These are phyloP conservation scores for Slavum lentiscoides DNA, from an alignment of 2,888 invertebrate genomes.

Conservation along the genomic window DNA sequence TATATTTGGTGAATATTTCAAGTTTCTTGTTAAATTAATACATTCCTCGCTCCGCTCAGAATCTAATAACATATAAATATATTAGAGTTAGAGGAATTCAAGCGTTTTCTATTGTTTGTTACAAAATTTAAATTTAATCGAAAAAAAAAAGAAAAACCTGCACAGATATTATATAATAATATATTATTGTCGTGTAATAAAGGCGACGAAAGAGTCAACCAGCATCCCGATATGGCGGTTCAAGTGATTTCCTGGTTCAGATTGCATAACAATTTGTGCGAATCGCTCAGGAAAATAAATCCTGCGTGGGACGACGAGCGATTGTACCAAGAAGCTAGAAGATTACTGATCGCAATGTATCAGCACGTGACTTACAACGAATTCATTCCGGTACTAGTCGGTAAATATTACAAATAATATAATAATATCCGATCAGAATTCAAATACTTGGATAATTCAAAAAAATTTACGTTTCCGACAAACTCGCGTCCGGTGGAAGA, in stretches of 20 bases:
- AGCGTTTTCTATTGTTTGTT: too few species aligned
- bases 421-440: too few species aligned
- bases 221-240: constrained; percentile 72
- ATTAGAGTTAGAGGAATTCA: too few species aligned
- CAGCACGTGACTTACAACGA: constrained; percentile 80
- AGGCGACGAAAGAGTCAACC: constrained; percentile 78
- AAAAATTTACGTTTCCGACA: too few species aligned
- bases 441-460: too few species aligned
- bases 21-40: too few species aligned
- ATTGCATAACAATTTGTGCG: constrained; percentile 78
- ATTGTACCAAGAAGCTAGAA: constrained; percentile 72
- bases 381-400: constrained; percentile 68
- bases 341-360: constrained; percentile 72
- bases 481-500: too few species aligned
- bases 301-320: constrained; percentile 74
- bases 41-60: too few species aligned
- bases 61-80: too few species aligned
- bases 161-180: constrained; percentile 47
- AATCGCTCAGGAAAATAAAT: constrained; percentile 67
- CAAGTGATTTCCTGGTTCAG: constrained; percentile 74
- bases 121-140: too few species aligned
- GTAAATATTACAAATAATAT: too few species aligned
- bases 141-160: not conserved
- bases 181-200: not conserved
- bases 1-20: too few species aligned